phyloP scores from a whole-genome alignment of 2,888 invertebrate genomes.

The Thymelicus lineola region DNA sequence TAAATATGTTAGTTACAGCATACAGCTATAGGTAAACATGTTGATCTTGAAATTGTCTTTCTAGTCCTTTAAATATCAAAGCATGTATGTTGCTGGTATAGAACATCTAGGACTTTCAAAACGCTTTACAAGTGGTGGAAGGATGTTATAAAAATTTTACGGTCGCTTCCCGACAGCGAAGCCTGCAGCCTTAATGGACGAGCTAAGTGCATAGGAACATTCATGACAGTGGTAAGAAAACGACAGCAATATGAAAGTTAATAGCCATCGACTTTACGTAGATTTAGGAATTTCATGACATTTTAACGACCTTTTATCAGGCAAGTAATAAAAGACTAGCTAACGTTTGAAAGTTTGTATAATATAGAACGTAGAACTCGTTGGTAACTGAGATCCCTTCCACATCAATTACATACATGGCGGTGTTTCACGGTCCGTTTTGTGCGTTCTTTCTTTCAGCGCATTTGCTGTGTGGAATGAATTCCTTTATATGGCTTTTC shows the following conservation, averaged over 20 bases:
- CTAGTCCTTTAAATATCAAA: slow-evolving; percentile 30
- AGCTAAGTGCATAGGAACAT: slow-evolving; percentile 83
- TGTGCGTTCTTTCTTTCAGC: not conserved
- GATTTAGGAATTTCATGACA: slow-evolving; percentile 35
- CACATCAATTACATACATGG: slow-evolving; percentile 4
- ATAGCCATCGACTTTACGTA: slow-evolving; percentile 32
- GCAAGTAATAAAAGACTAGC: slow-evolving; percentile 26
- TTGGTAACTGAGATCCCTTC: not conserved
- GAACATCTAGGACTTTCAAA: slow-evolving; percentile 75
- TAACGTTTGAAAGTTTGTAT: slow-evolving; percentile 11
- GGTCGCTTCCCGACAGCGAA: slow-evolving; percentile 80
- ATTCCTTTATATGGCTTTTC: not conserved
- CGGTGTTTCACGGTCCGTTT: not conserved
- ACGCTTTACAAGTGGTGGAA: slow-evolving; percentile 84
- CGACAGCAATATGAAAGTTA: slow-evolving; percentile 38
- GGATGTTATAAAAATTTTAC: slow-evolving; percentile 85
- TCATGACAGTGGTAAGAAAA: slow-evolving; percentile 72
- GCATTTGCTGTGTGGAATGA: not conserved
- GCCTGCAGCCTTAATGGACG: slow-evolving; percentile 82
- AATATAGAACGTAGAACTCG: not conserved
- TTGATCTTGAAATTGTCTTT: not conserved
- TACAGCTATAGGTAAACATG: not conserved
- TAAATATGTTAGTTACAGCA: not conserved
- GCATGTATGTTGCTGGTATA: slow-evolving; percentile 65
- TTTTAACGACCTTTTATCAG: slow-evolving; percentile 34